Evolutionary conservation across 1,140 invertebrate genomes (phyloP).

Genomic region (Babylonia areolata): DNA sequence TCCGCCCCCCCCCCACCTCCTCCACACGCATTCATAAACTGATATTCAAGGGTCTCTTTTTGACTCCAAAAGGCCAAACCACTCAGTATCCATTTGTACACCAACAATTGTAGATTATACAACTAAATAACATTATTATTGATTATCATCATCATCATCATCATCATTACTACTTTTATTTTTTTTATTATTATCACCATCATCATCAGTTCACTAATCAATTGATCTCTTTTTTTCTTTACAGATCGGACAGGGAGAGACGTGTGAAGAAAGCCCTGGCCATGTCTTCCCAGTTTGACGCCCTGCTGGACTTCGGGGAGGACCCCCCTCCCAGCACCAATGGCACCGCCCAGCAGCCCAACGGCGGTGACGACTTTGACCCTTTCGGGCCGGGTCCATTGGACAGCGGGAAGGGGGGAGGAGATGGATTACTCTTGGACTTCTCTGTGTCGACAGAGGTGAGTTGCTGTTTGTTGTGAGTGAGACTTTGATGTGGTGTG

Average conservation of each 20-base stretch:
- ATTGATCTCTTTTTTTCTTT: background rate
- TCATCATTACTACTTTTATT: no score
- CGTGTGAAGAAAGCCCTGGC: background rate
- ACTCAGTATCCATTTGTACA: no score
- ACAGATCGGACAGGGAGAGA: background rate
- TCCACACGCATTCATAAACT: background rate
- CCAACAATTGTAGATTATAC: no score
- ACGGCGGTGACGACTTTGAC: slow-evolving; percentile 44
- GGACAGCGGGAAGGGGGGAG: slow-evolving; percentile 42
- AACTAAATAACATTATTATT: no score
- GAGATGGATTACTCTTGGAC: slow-evolving; percentile 45
- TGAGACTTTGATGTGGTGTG: no score
- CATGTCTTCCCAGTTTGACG: slow-evolving; percentile 53
- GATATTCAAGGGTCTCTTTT: background rate
- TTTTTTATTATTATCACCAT: no score
- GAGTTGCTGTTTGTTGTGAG: background rate
- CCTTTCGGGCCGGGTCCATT: slow-evolving; percentile 50
- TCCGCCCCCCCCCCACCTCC: background rate
- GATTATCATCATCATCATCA: no score
- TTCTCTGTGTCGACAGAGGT: slow-evolving; percentile 54
- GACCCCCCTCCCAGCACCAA: slow-evolving; percentile 34
- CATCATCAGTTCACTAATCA: background rate
- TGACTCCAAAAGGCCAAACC: no score
- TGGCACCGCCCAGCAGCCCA: slow-evolving; percentile 33
- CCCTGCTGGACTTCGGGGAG: slow-evolving; percentile 47